Evolutionary conservation across 2,888 invertebrate genomes (phyloP), one percentile per base, ranked within the genome.

Genomic region (Dromius quadrimaculatus): DNA sequence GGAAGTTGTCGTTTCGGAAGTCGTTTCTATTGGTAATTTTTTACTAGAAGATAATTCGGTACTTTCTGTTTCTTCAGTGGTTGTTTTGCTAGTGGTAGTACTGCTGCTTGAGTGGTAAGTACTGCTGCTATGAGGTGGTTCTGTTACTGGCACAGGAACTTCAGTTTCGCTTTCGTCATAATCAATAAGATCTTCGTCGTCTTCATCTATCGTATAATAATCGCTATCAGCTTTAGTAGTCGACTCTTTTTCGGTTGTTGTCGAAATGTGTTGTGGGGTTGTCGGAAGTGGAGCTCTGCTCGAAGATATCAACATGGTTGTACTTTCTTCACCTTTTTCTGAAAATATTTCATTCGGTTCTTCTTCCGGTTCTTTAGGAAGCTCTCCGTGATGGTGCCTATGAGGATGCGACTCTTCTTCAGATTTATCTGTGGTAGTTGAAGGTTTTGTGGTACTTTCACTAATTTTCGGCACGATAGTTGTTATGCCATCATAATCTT

Each of bases 311-410:
- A 71, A 70, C 17, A 73, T 72, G 19, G 73, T 71, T 32, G 73
- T 72, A 54, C 17, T 38, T 11, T 41, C 61, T 15, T 34, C 57
- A 41, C 41, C 43, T 38, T 38, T 54, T 22, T 66, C 57, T 41
- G 66, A 57, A 6, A 23, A 23, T 9, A 38, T 28, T 3, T 45
- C 72, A 47, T 75, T 76, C 2, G 75, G 75, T 9, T 75, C 74
- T 28, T 76, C 74, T 5, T 54, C 50, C 28, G 3, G 28, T 5
- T 5, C 28, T 0, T 74, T 57, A 3, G 75, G 75, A 59, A 73
- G 71, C 76, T 83, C 81, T n/a, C 84, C 83, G 76, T 84, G 84
- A 74, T 84, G 83, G 75, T 85, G 85, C 57, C 84, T 77, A 74
- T 84, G 84, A 5, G 81, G 83, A 77, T 84, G 84, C 62, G 74